Evolutionary conservation across 1,140 invertebrate genomes (phyloP).

Genomic region (Carcinoscorpius rotundicauda): DNA sequence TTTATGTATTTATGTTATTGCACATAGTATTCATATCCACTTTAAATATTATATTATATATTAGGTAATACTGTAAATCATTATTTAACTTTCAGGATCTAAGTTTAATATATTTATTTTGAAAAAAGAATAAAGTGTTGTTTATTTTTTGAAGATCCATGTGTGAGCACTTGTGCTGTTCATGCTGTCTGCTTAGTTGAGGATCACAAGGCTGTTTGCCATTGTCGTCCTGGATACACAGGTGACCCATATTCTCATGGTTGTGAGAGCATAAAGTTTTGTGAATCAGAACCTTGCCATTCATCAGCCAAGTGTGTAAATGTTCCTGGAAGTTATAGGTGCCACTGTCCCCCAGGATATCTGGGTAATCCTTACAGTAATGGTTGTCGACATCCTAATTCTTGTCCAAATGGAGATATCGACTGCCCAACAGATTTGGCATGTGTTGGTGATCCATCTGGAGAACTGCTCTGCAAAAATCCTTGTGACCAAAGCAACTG

Average conservation of each 20-base stretch:
- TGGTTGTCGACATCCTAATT: constrained; percentile 56
- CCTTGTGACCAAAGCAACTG: constrained; percentile 60
- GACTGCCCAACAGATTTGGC: constrained; percentile 60
- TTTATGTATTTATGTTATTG: too few relatives aligned
- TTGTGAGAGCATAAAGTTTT: constrained; percentile 32
- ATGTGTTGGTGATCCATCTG: constrained; percentile 47
- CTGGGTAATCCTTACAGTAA: constrained; percentile 58
- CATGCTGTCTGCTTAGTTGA: constrained; percentile 79
- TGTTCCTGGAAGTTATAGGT: constrained; percentile 46
- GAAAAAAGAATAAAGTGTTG: too few relatives aligned
- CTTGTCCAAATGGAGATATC: constrained; percentile 50
- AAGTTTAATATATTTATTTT: too few relatives aligned
- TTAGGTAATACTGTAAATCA: too few relatives aligned
- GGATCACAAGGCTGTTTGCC: constrained; percentile 58
- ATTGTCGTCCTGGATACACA: constrained; percentile 50
- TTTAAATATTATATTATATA: too few relatives aligned
- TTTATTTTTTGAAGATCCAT: constrained; percentile 42
- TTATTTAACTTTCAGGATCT: too few relatives aligned
- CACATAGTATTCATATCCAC: too few relatives aligned
- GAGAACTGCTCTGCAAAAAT: constrained; percentile 63
- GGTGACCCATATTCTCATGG: constrained; percentile 39
- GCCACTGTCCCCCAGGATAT: constrained; percentile 58
- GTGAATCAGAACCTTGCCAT: constrained; percentile 67
- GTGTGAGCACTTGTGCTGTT: constrained; percentile 47
- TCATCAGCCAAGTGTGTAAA: constrained; percentile 59